Evolutionary conservation across 2,113 vertebrate genomes (phyloP).

Genomic region (Laticauda colubrina): DNA sequence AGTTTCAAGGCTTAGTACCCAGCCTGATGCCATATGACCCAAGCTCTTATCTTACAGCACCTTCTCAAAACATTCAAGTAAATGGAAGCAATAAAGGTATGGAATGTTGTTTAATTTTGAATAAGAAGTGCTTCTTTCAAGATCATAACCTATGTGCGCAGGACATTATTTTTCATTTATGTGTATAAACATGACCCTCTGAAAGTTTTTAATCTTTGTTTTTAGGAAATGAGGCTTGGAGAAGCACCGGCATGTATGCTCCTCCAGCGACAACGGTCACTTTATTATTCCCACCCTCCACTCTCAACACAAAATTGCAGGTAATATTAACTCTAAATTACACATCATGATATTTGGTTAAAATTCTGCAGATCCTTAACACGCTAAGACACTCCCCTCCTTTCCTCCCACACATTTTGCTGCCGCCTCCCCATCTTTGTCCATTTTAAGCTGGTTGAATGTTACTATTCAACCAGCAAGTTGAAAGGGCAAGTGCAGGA

Average conservation of each 20-base stretch:
- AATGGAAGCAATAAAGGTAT: constrained; percentile 43
- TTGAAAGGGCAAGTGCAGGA: neutral
- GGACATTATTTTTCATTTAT: neutral
- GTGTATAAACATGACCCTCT: neutral
- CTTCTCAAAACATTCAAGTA: constrained; percentile 12
- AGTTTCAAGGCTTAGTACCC: neutral
- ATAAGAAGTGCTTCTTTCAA: neutral
- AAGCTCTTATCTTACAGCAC: neutral
- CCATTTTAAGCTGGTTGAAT: neutral
- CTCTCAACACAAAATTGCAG: constrained; percentile 66
- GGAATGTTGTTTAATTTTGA: neutral
- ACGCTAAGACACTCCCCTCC: neutral
- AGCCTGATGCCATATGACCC: neutral
- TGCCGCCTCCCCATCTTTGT: neutral
- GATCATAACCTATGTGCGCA: neutral
- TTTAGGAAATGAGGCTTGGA: constrained; percentile 66
- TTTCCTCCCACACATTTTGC: too few species aligned
- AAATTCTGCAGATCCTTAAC: neutral
- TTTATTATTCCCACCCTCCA: constrained; percentile 60
- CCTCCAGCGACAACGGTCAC: constrained; percentile 70
- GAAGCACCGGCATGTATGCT: constrained; percentile 78
- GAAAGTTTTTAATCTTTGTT: neutral
- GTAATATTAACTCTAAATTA: constrained; percentile 40
- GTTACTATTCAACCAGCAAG: too few species aligned
- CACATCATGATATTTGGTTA: neutral